Evolutionary conservation across 2,113 vertebrate species (phyloP), one percentile per base, ranked within the genome.

Genomic region (Furnarius figulus): DNA sequence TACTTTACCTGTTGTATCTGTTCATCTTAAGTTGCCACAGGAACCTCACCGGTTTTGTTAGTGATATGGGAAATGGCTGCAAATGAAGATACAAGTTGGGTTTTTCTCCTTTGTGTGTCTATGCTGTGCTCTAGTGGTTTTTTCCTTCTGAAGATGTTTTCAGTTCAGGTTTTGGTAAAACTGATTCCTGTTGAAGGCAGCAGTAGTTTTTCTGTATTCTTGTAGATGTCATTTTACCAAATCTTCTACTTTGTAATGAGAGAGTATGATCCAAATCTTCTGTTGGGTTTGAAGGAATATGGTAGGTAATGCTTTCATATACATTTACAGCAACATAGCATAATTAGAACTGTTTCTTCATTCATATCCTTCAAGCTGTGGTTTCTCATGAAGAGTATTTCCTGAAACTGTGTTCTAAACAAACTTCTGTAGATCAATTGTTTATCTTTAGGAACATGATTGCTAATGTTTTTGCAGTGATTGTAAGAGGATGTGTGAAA

Each of bases 21-120:
- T 62, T 74, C 18, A 21, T 77, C n/a, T 31, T 13, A 39, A 19
- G 3, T 74, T 90, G 30, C 42, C 35, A 9, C 8, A 25, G 68
- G 61, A 73, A 39, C 40, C 12, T 89, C 31, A 37, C 42, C 0
- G 4, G 1, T 40, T 83, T 75, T 66, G 12, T 72, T 35, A 1
- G 2, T 61, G 44, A 11, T 9, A 9, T 1, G 50, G 33, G n/a
- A 83, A 55, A 25, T n/a, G 39, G n/a, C 63, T 74, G 37, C 35
- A 70, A 25, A 49, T 37, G 31, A 35, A 66, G 68, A 4, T 2
- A 35, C 24, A 31, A 63, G 13, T n/a, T 77, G 59, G 10, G 16
- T 66, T 74, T 74, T 46, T 59, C 28, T 46, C 12, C 31, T 58
- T 66, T 39, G 10, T 0, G 0, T 31, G 12, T 47, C 17, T 20